Conservation (phyloP, 1,140 invertebrate genomes). For the Zaprionus ghesquierei region DNA sequence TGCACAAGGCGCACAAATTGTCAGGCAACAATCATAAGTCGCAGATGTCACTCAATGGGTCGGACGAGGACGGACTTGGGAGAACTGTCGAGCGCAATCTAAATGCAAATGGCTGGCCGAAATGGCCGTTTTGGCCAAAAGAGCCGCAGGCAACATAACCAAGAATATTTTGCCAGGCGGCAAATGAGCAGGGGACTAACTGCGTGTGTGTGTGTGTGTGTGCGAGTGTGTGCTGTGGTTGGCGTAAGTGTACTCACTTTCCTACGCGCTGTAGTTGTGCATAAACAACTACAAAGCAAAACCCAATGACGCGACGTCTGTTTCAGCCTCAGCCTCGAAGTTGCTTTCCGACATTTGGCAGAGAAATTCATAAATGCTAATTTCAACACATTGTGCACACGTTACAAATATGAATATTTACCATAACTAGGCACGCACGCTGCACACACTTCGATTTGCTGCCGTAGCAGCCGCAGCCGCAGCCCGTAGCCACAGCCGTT, state of each 20-base stretch:
- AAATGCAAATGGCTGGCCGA: constrained; percentile 73
- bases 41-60: constrained; percentile 61
- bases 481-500: constrained; percentile 26
- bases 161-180: constrained; percentile 64
- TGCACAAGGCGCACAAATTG: constrained; percentile 63
- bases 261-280: neutral
- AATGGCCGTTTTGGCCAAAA: constrained; percentile 64
- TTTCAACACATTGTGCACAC: constrained; percentile 81
- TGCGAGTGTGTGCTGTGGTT: constrained; percentile 8
- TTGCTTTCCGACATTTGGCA: constrained; percentile 67
- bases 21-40: constrained; percentile 60
- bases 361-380: constrained; percentile 81
- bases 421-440: constrained; percentile 70
- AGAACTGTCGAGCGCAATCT: constrained; percentile 52
- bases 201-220: constrained; percentile 12
- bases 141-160: constrained; percentile 70
- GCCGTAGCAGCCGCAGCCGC: constrained; percentile 16
- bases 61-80: constrained; percentile 14
- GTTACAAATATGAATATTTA: constrained; percentile 82
- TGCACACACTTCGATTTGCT: constrained; percentile 53
- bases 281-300: constrained; percentile 41
- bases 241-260: constrained; percentile 4
- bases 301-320: constrained; percentile 11
- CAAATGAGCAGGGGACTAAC: constrained; percentile 51
- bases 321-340: constrained; percentile 29